Evolutionary conservation across 2,888 invertebrate species (phyloP).

Genomic region (Hofmannophila pseudospretella): DNA sequence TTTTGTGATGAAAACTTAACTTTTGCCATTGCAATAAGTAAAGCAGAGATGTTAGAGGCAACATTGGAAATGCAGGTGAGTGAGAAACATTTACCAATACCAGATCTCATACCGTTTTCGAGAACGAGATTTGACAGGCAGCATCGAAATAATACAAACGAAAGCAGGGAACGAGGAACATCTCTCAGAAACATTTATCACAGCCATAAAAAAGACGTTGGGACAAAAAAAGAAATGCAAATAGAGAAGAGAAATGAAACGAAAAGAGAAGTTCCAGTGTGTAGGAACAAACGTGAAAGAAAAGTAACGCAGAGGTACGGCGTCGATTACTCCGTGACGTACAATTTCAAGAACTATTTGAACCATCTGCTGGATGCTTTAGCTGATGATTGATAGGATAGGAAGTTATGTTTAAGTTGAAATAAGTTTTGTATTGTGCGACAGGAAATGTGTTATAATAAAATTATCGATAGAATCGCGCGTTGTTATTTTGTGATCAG

Average conservation of each 20-base stretch:
- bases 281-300: constrained; percentile 1
- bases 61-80: not conserved
- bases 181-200: too few species aligned
- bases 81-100: not conserved
- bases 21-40: constrained; percentile 1
- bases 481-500: not conserved
- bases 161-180: too few species aligned
- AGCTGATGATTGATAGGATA: too few species aligned
- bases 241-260: not conserved
- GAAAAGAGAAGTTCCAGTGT: not conserved
- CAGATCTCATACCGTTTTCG: not conserved
- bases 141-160: too few species aligned
- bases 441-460: not conserved
- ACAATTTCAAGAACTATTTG: constrained; percentile 7
- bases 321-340: constrained; percentile 7
- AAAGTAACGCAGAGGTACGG: constrained; percentile 3
- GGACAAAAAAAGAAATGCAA: not conserved
- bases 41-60: constrained; percentile 3
- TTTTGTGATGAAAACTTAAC: constrained; percentile 3
- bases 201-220: too few species aligned
- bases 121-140: not conserved
- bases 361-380: constrained; percentile 6
- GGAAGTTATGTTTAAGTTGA: too few species aligned
- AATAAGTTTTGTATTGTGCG: not conserved
- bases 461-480: too few species aligned